phyloP scores from a whole-genome alignment of 2,113 vertebrate species.

The Lagopus leucura region DNA sequence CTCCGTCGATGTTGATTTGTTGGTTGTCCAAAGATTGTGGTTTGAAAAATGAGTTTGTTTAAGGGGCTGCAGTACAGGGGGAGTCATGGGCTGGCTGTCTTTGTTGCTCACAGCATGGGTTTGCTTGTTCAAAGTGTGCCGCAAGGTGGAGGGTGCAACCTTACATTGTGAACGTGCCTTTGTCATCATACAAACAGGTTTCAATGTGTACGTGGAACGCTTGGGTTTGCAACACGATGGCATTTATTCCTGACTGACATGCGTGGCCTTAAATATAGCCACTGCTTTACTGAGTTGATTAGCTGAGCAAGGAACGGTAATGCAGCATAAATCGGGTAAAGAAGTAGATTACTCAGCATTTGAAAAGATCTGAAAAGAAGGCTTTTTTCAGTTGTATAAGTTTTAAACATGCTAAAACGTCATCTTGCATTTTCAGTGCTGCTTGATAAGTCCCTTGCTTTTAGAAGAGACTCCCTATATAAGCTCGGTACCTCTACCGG shows the following conservation, averaged over 20 bases:
- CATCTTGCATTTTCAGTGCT: neutral
- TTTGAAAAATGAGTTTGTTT: neutral
- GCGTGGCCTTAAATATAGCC: neutral
- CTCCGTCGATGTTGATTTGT: fast-evolving
- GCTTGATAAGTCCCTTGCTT: neutral
- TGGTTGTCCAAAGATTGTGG: neutral
- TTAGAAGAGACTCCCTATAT: fast-evolving
- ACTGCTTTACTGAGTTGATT: neutral
- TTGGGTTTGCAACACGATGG: neutral
- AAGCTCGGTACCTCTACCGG: fast-evolving
- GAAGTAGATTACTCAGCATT: neutral
- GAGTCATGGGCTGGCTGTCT: neutral
- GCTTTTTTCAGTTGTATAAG: neutral
- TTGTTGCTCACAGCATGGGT: neutral
- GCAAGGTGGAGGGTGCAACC: neutral
- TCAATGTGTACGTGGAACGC: neutral
- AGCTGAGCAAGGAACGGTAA: neutral
- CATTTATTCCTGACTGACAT: neutral
- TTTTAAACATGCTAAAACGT: neutral
- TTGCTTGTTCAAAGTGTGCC: neutral
- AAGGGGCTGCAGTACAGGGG: neutral
- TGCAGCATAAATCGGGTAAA: neutral
- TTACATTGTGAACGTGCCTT: fast-evolving
- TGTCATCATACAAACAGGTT: neutral
- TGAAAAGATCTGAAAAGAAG: neutral